phyloP scores from a whole-genome alignment of 2,113 vertebrate species.

The Callocephalon fimbriatum region DNA sequence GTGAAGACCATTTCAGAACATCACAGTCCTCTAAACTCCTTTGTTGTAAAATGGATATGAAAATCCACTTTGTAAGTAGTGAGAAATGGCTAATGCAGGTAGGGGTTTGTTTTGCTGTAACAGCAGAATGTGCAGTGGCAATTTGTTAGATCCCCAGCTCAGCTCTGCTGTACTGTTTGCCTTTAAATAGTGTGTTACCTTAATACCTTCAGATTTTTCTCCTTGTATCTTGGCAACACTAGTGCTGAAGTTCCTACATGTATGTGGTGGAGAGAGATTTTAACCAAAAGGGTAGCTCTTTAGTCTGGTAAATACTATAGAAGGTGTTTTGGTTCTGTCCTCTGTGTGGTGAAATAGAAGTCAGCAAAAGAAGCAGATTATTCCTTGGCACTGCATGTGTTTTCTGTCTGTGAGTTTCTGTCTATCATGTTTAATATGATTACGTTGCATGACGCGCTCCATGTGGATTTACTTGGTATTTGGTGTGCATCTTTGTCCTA shows the following conservation, averaged over 20 bases:
- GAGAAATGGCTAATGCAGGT: constrained; percentile 43
- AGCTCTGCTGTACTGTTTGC: constrained; percentile 14
- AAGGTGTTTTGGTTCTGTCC: not conserved
- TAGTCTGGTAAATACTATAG: not conserved
- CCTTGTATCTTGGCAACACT: constrained; percentile 57
- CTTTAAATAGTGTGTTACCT: constrained; percentile 43
- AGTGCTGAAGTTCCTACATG: not conserved
- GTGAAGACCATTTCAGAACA: constrained; percentile 50
- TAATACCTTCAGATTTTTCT: constrained; percentile 39
- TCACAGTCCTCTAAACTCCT: constrained; percentile 28
- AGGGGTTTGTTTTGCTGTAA: constrained; percentile 59
- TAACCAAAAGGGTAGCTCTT: not conserved
- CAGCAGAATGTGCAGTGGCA: constrained; percentile 40
- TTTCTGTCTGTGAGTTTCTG: not conserved
- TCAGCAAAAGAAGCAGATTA: not conserved
- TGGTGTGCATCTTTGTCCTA: not conserved
- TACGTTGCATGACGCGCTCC: not conserved
- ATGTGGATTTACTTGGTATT: not conserved
- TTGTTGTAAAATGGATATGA: constrained; percentile 52
- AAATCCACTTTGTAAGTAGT: constrained; percentile 51
- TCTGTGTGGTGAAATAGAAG: not conserved
- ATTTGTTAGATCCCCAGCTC: constrained; percentile 28
- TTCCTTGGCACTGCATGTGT: not conserved
- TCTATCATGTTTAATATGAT: not conserved
- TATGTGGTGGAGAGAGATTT: not conserved